Percentiles rank a stretch among this genome's conserved stretches.
Evolutionary conservation across 2,888 invertebrate genomes (phyloP).

Genomic region (Tupiocoris notatus): DNA sequence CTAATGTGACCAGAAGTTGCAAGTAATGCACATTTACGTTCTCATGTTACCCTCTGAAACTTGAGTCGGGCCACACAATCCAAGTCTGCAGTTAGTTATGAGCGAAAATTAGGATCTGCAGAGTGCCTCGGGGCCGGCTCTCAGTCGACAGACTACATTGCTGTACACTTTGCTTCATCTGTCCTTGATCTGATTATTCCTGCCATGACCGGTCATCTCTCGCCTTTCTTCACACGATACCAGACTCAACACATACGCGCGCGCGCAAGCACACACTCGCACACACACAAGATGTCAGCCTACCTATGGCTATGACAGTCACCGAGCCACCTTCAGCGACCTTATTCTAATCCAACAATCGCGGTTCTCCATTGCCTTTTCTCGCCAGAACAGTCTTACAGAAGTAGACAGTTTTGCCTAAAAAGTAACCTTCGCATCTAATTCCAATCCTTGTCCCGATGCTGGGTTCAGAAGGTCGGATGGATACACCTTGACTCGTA

Average conservation of each 20-base stretch:
- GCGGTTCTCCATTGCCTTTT: not conserved
- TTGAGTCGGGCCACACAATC: too few relatives aligned
- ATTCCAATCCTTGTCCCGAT: not conserved
- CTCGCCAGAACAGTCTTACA: not conserved
- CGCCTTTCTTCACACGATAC: constrained; percentile 31
- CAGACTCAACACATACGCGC: constrained; percentile 6
- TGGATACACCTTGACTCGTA: not conserved
- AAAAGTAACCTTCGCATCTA: not conserved
- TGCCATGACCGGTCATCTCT: constrained; percentile 42
- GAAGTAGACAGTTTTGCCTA: not conserved
- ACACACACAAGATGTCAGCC: not conserved
- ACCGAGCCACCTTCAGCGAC: constrained; percentile 1
- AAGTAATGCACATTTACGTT: too few relatives aligned
- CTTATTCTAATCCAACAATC: constrained; percentile 25
- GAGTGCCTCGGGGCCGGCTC: not conserved
- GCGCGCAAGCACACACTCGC: not conserved
- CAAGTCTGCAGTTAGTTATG: too few relatives aligned
- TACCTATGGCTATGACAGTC: not conserved
- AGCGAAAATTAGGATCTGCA: not conserved
- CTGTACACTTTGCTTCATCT: constrained; percentile 23
- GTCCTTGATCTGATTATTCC: constrained; percentile 42
- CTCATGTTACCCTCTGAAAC: too few relatives aligned
- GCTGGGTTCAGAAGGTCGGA: not conserved
- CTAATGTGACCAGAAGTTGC: too few relatives aligned
- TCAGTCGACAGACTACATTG: not conserved